phyloP scores from a whole-genome alignment of 2,113 vertebrate species.

The Pionites leucogaster region DNA sequence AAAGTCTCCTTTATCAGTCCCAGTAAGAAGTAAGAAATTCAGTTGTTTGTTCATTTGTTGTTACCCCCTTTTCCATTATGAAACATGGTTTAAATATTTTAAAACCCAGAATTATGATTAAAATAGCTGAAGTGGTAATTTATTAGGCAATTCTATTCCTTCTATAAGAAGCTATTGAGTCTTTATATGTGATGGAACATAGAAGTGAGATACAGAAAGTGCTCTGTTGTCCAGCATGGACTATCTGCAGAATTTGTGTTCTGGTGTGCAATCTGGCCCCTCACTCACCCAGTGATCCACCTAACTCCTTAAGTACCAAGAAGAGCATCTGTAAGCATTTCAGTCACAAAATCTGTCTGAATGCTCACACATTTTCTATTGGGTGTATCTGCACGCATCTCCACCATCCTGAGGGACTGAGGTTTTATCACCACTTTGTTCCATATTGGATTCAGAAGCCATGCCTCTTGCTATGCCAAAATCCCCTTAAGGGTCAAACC shows the following conservation, averaged over 20 bases:
- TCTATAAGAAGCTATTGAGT: background rate
- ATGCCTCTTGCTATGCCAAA: background rate
- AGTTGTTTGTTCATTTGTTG: background rate
- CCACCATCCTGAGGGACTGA: background rate
- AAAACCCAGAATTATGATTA: background rate
- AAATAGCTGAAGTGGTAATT: background rate
- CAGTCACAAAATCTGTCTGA: background rate
- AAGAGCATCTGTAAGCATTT: background rate
- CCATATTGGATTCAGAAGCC: background rate
- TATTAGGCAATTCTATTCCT: background rate
- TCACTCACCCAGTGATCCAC: fast-evolving
- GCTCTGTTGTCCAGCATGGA: fast-evolving
- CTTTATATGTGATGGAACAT: background rate
- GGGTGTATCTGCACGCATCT: background rate
- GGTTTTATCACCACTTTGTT: background rate
- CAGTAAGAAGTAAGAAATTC: background rate
- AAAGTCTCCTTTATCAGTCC: background rate
- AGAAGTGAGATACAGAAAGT: background rate
- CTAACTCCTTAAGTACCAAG: background rate
- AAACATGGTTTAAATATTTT: background rate
- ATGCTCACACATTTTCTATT: background rate
- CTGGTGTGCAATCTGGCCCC: background rate
- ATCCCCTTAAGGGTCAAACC: background rate
- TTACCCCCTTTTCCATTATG: background rate
- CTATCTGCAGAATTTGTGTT: background rate